These are phyloP conservation scores for Orthonevra nobilis DNA, from an alignment of 2,888 invertebrate genomes.

Conservation along the genomic window DNA sequence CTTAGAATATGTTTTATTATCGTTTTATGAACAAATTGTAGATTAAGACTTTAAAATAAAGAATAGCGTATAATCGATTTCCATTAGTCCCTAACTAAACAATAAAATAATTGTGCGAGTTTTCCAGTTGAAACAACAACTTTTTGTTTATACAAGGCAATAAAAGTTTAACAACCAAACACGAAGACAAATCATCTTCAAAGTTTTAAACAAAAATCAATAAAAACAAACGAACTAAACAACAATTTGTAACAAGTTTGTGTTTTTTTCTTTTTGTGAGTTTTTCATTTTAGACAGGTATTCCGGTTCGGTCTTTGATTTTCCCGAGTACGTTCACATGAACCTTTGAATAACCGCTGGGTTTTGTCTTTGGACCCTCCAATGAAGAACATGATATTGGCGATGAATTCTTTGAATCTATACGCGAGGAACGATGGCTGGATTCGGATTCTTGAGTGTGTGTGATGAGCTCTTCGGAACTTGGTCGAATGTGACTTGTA, in stretches of 20 bases:
- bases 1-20: no score
- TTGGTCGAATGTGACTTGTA: slow-evolving; percentile 74
- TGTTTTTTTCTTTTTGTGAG: neutral
- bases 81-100: slow-evolving; percentile 14
- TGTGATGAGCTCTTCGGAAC: slow-evolving; percentile 74
- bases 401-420: slow-evolving; percentile 78
- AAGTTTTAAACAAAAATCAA: slow-evolving; percentile 3
- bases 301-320: slow-evolving; percentile 80
- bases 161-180: slow-evolving; percentile 52
- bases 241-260: no score
- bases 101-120: slow-evolving; percentile 50
- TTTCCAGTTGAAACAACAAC: slow-evolving; percentile 15
- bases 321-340: slow-evolving; percentile 80
- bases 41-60: slow-evolving; percentile 1
- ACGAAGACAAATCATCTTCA: neutral
- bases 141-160: slow-evolving; percentile 20
- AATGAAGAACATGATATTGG: slow-evolving; percentile 76
- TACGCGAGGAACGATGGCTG: slow-evolving; percentile 75
- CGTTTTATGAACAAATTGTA: no score
- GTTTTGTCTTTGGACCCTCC: slow-evolving; percentile 74
- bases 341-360: slow-evolving; percentile 78
- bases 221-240: no score
- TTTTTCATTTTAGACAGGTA: slow-evolving; percentile 76
- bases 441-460: slow-evolving; percentile 73
- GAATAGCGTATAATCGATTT: neutral